A percentile compares a stretch with the other conserved stretches of the same genome.
phyloP scores from a whole-genome alignment of 2,113 vertebrate species.

The Anas platyrhynchos region DNA sequence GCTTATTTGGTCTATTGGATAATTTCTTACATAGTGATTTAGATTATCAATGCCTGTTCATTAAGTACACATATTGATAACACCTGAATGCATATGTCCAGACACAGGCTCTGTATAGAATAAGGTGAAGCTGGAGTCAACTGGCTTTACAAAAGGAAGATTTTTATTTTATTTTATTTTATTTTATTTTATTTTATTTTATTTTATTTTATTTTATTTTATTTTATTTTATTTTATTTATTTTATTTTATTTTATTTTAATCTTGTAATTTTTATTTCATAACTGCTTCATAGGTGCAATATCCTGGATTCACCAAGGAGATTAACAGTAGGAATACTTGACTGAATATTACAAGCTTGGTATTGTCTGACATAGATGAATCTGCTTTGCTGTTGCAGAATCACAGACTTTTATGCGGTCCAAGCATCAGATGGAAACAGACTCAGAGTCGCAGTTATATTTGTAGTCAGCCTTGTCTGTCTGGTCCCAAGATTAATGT shows the following conservation, averaged over 20 bases:
- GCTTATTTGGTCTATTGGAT: not conserved
- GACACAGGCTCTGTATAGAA: not conserved
- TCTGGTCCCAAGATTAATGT: not conserved
- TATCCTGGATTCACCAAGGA: not conserved
- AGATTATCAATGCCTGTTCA: not conserved
- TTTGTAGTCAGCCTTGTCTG: not conserved
- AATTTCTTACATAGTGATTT: not conserved
- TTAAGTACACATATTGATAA: not conserved
- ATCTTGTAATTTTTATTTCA: not conserved
- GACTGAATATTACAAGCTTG: not conserved
- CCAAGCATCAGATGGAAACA: not conserved
- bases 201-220: no score
- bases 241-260: no score
- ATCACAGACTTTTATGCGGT: not conserved
- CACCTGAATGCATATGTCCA: not conserved
- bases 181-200: not conserved
- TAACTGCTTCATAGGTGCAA: not conserved
- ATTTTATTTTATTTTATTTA: no score
- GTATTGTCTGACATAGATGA: not conserved
- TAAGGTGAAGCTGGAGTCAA: not conserved
- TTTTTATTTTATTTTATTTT: not conserved
- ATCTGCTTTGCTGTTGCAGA: not conserved
- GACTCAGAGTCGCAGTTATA: fast-evolving
- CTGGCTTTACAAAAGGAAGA: not conserved
- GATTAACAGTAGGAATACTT: not conserved